phyloP scores from a whole-genome alignment of 2,113 vertebrate genomes.

The Oryzias curvinotus region DNA sequence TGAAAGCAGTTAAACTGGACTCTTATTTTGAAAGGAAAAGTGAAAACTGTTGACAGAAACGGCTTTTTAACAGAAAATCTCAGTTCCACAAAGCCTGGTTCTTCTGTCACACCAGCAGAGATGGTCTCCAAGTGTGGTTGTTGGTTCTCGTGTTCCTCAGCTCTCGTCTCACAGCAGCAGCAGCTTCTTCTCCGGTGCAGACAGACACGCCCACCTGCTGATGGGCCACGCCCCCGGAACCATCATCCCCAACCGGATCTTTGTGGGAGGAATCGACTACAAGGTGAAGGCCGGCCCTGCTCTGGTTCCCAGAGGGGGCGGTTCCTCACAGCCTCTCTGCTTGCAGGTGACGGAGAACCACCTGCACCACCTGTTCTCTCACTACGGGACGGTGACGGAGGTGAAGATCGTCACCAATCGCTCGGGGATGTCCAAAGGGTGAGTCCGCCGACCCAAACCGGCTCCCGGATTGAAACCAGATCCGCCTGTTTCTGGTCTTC shows the following conservation, averaged over 20 bases:
- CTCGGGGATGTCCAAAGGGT: constrained; percentile 87
- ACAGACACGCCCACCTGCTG: constrained; percentile 39
- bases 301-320: neutral
- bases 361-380: constrained; percentile 83
- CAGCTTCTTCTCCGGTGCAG: constrained; percentile 73
- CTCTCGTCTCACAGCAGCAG: constrained; percentile 75
- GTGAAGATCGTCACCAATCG: constrained; percentile 88
- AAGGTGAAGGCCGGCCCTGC: constrained; percentile 69
- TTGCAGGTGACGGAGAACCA: constrained; percentile 84
- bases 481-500: neutral
- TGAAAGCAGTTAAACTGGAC: no score
- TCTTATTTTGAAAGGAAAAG: no score
- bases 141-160: constrained; percentile 21
- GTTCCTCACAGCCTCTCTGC: constrained; percentile 5
- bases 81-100: no score
- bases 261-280: constrained; percentile 87
- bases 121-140: no score
- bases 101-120: no score
- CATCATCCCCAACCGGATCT: constrained; percentile 87
- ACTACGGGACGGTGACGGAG: constrained; percentile 84
- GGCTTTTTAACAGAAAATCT: no score
- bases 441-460: constrained; percentile 7
- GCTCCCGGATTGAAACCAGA: no score
- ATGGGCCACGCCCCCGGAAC: constrained; percentile 66
- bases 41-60: no score